phyloP scores from a whole-genome alignment of 2,797 vertebrate species.

The Oreochromis grahami region DNA sequence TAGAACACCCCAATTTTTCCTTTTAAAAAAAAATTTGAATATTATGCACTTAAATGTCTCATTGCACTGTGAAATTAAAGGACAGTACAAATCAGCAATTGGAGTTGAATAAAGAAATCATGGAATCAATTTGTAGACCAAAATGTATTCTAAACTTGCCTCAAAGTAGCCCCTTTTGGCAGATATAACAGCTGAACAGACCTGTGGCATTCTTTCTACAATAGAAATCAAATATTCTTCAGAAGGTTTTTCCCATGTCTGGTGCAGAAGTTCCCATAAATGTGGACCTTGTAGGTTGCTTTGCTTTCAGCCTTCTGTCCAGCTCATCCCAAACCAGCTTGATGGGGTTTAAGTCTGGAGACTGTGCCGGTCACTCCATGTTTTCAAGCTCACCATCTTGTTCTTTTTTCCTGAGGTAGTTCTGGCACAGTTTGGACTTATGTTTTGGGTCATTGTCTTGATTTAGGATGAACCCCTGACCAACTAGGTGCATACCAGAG shows the following conservation, averaged over 20 bases:
- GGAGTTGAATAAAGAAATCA: neutral
- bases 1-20: neutral
- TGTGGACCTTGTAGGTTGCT: neutral
- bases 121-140: rapidly evolving
- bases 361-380: neutral
- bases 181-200: neutral
- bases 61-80: neutral
- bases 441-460: neutral
- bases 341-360: neutral
- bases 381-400: neutral
- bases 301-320: neutral
- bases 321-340: too few relatives aligned
- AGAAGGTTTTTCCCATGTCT: neutral
- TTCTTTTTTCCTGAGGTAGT: neutral
- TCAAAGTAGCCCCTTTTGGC: neutral
- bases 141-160: neutral
- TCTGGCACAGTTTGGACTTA: rapidly evolving
- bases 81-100: neutral
- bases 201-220: neutral
- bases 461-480: too few relatives aligned
- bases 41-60: neutral
- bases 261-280: neutral
- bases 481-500: neutral
- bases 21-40: neutral
- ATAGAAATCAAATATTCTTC: too few relatives aligned